Base-by-base conservation (phyloP, 2,888 invertebrate genomes). In the Leucophora obtusa region DNA sequence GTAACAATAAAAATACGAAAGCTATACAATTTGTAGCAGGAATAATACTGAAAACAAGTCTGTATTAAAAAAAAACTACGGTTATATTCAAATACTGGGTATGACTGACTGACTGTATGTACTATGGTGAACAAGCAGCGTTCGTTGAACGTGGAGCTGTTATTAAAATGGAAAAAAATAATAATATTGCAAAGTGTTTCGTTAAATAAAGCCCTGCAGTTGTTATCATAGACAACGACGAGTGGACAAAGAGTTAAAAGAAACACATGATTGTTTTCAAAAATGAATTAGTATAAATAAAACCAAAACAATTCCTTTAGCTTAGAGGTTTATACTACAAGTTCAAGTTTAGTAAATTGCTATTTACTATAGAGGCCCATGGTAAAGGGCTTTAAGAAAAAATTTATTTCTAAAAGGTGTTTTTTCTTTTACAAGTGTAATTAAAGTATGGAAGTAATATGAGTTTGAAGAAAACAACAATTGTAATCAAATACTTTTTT, bases 81-180 rank as follows among this genome's bases (percentile, higher is more conserved):
- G 75, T 75, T 74, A 66, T 62, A 69, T 68, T 68, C 33, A 54
- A 68, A 60, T 59, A 17, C 38, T 1, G n/a, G 6, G 15, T 28
- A 28, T 6, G 28, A 28, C 28, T 28, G 5, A 24, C 24, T 24
- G 24, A 24, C 24, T 24, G 24, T 3, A 2, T 24, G 24, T 24
- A 24, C 5, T n/a, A n/a, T n/a, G 28, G 28, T 28, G 38, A 38
- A 14, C 38, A 2, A 38, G 38, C 38, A 38, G 38, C 38, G 38
- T 38, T 38, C 38, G 4, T 38, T 38, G 38, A 38, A 38, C 38
- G 38, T 38, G 38, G 11, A 38, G 14, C 6, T 38, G 38, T 38
- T 38, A 38, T 38, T 38, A 38, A 28, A 28, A 28, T 28, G 6
- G 6, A 28, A 28, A 28, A 24, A 24, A 24, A 24, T 24, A 3